Evolutionary conservation across 2,888 invertebrate genomes (phyloP), one percentile per base, ranked within the genome.

Genomic region (Drosophila buzzatii): DNA sequence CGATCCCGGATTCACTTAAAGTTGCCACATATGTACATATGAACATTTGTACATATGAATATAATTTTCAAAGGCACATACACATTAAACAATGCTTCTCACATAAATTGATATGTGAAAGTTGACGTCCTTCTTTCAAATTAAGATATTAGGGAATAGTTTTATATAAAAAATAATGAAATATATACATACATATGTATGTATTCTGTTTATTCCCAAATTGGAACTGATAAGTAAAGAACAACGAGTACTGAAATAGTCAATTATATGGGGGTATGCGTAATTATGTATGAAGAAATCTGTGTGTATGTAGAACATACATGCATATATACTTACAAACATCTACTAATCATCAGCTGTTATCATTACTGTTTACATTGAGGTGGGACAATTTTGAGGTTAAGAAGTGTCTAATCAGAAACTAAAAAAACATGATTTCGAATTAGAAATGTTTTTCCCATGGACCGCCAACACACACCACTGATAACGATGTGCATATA

Each of bases 1-100:
- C 79, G 87, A 89, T 76, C 85, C 89, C 85, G 85, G 85, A 85
- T 81, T 87, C 79, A 73, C 63, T 58, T 63, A 63, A 39, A 41
- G 39, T 39, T 37, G 52, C 56, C 44, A 14, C 6, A 56, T 27
- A 66, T 37, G 37, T 16, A n/a, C n/a, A n/a, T n/a, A 33, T 33
- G 16, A 45, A 20, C 42, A 53, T 60, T 10, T 9, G 37, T 14
- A 37, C 10, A 18, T 12, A 20, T 14, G 1, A 33, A 61, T 33
- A 57, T 35, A 35, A 18, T 44, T 9, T 9, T 51, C 20, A 35
- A 2, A 65, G 44, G 59, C 47, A 59, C 8, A 63, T 44, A 55
- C 23, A 47, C 10, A 31, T 23, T 45, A 12, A 45, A 10, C 27
- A 16, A 2, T 1, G 8, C 47, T 16, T 63, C 68, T 31, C n/a